Percentiles rank a stretch among this genome's conserved stretches.
Evolutionary conservation across 2,888 invertebrate species (phyloP).

Genomic region (Macroteleia sp.): DNA sequence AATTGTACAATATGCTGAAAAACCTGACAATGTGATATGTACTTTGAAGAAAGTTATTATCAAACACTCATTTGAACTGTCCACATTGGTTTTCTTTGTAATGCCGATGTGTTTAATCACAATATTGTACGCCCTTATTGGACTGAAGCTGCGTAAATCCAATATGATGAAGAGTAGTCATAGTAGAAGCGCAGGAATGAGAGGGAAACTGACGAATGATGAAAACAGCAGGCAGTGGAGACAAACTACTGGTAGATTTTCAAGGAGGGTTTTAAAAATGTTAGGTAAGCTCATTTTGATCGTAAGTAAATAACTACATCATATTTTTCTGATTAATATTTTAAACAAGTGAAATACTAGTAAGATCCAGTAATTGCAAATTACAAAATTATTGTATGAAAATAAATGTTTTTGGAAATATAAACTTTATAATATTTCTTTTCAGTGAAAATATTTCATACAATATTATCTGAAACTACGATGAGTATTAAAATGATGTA

Average conservation of each 20-base stretch:
- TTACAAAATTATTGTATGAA: too few relatives aligned
- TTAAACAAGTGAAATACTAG: too few relatives aligned
- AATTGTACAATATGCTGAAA: conserved; percentile 81
- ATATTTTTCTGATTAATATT: too few relatives aligned
- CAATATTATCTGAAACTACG: too few relatives aligned
- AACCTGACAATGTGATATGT: conserved; percentile 84
- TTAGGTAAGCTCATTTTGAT: conserved; percentile 86
- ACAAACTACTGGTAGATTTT: conserved; percentile 86
- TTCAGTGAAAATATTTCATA: too few relatives aligned
- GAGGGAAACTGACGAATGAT: conserved; percentile 60
- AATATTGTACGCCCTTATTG: conserved; percentile 86
- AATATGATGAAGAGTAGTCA: conserved; percentile 82
- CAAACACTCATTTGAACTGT: conserved; percentile 86
- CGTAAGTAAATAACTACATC: too few relatives aligned
- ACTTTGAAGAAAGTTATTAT: conserved; percentile 84
- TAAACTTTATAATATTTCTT: too few relatives aligned
- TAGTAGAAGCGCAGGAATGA: conserved; percentile 16
- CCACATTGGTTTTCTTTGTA: conserved; percentile 87
- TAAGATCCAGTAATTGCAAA: too few relatives aligned
- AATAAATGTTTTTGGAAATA: too few relatives aligned
- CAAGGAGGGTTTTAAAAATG: conserved; percentile 90
- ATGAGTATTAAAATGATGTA: too few relatives aligned
- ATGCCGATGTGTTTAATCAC: conserved; percentile 87
- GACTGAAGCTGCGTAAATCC: conserved; percentile 85
- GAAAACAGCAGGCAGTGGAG: conserved; percentile 67